Conservation (phyloP, 2,888 invertebrate genomes). For the Anagyrus pseudococci region DNA sequence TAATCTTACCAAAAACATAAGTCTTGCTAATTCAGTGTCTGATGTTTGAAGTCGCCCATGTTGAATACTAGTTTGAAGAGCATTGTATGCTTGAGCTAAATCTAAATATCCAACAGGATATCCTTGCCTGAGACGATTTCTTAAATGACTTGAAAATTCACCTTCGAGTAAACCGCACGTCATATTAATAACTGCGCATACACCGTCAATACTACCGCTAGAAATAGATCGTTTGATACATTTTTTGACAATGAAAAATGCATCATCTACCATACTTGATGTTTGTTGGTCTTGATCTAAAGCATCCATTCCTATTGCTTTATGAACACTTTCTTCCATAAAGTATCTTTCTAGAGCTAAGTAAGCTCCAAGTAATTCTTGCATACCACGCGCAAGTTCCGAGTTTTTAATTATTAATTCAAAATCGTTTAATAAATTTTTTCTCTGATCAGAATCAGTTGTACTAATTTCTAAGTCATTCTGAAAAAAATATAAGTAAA, state of each 20-base stretch:
- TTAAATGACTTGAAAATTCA: constrained; percentile 78
- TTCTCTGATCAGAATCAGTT: constrained; percentile 64
- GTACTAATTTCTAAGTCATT: constrained; percentile 70
- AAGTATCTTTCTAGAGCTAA: constrained; percentile 93
- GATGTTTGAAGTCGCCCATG: constrained; percentile 81
- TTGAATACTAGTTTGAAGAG: constrained; percentile 79
- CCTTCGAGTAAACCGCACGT: constrained; percentile 87
- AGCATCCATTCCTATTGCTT: constrained; percentile 84
- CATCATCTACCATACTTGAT: constrained; percentile 96
- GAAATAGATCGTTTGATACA: constrained; percentile 92
- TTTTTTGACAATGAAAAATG: constrained; percentile 96
- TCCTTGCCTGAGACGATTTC: constrained; percentile 76
- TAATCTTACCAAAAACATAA: constrained; percentile 74
- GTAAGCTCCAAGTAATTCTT: constrained; percentile 86
- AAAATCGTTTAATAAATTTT: constrained; percentile 63
- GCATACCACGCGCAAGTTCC: constrained; percentile 77
- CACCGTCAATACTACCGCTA: constrained; percentile 91
- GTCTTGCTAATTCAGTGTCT: constrained; percentile 79
- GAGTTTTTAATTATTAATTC: constrained; percentile 76
- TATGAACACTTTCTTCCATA: constrained; percentile 91
- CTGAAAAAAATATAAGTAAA: constrained; percentile 54
- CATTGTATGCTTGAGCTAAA: constrained; percentile 82
- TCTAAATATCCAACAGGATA: constrained; percentile 82
- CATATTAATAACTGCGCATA: constrained; percentile 96
- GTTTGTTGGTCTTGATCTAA: constrained; percentile 76